Evolutionary conservation across 2,888 invertebrate species (phyloP).

Genomic region (Drosophila borborema): DNA sequence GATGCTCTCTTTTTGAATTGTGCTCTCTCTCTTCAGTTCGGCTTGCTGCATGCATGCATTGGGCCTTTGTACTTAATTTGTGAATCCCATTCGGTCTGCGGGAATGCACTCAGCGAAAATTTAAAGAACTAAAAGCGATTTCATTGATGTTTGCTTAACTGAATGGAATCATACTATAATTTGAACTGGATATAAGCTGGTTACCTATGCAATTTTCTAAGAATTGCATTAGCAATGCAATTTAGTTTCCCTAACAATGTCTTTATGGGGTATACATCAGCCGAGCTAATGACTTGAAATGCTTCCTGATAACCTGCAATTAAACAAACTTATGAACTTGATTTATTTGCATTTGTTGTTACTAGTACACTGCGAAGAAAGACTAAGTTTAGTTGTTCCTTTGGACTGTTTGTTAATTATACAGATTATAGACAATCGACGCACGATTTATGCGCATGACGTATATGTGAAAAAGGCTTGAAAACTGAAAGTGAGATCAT

Average conservation of each 20-base stretch:
- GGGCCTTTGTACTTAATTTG: slow-evolving; percentile 31
- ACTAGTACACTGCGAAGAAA: slow-evolving; percentile 1
- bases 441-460: slow-evolving; percentile 11
- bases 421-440: slow-evolving; percentile 13
- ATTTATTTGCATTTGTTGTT: slow-evolving; percentile 11
- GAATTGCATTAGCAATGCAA: not conserved
- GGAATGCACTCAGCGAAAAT: slow-evolving; percentile 15
- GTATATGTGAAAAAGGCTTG: not conserved
- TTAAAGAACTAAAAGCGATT: not conserved
- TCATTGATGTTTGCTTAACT: not conserved
- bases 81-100: slow-evolving; percentile 26
- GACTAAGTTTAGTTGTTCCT: not conserved
- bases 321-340: slow-evolving; percentile 21
- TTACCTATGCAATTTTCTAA: not conserved
- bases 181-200: not conserved
- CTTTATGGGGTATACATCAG: slow-evolving; percentile 22
- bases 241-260: not conserved
- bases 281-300: slow-evolving; percentile 17
- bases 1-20: not conserved
- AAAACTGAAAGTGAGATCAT: slow-evolving; percentile 35
- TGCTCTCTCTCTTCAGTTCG: slow-evolving; percentile 24
- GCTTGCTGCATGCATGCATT: not conserved
- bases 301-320: slow-evolving; percentile 30
- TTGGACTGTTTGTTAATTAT: slow-evolving; percentile 11
- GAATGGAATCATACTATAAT: not conserved